Evolutionary conservation across 2,888 invertebrate species (phyloP).

Genomic region (Philopedon plagiatum): DNA sequence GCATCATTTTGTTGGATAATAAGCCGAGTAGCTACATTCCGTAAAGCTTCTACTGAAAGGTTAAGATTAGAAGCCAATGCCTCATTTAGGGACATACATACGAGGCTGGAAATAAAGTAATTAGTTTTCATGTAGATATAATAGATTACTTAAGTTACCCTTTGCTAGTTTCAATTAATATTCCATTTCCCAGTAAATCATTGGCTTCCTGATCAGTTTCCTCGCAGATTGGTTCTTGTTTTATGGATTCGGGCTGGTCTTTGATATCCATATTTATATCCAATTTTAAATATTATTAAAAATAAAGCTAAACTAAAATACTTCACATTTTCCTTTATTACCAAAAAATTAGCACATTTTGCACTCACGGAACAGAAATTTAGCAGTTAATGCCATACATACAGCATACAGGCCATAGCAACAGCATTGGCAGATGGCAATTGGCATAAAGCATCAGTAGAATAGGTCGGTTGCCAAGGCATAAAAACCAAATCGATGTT

Average conservation of each 20-base stretch:
- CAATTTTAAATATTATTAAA: constrained; percentile 2
- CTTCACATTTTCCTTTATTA: not conserved
- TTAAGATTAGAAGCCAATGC: constrained; percentile 68
- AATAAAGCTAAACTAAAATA: not conserved
- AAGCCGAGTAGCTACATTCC: constrained; percentile 68
- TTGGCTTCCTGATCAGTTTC: constrained; percentile 63
- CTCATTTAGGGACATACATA: constrained; percentile 69
- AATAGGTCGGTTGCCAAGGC: too few species aligned
- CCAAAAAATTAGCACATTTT: constrained; percentile 1
- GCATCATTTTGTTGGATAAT: constrained; percentile 64
- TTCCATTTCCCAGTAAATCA: constrained; percentile 68
- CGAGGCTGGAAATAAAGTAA: constrained; percentile 64
- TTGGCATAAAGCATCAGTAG: too few species aligned
- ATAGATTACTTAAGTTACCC: constrained; percentile 60
- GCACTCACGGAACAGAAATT: too few species aligned
- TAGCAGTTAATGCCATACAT: too few species aligned
- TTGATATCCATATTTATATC: not conserved
- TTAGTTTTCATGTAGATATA: not conserved
- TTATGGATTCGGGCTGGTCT: not conserved
- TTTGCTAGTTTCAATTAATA: constrained; percentile 68
- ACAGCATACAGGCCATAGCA: too few species aligned
- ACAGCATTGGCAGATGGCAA: too few species aligned
- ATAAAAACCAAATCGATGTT: too few species aligned
- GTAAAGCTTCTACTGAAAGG: constrained; percentile 68
- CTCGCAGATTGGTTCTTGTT: not conserved